phyloP scores from a whole-genome alignment of 53 echinoderm and acorn worm genomes.

The Pentamera pediparva region DNA sequence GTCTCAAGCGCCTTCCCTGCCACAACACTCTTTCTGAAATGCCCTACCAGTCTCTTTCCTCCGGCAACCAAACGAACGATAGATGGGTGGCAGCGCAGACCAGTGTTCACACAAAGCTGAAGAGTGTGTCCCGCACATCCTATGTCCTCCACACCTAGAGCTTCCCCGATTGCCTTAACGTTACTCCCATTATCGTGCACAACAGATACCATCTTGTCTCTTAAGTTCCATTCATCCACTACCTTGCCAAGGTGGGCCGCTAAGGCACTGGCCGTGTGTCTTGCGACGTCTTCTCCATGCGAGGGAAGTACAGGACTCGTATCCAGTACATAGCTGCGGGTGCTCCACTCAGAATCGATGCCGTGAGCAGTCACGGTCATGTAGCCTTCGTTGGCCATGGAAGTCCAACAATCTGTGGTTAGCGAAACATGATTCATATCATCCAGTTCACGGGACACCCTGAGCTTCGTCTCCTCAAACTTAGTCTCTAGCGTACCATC shows the following conservation, averaged over 20 bases:
- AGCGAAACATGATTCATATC: not conserved
- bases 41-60: not conserved
- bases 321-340: conserved; percentile 25
- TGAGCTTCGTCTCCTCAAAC: not conserved
- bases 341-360: conserved; percentile 12
- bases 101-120: not conserved
- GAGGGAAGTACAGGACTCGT: not conserved
- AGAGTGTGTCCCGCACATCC: not conserved
- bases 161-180: not conserved
- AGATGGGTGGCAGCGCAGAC: not conserved
- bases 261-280: conserved; percentile 36
- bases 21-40: not conserved
- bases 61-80: not conserved
- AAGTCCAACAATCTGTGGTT: conserved; percentile 54
- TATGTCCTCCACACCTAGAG: not conserved
- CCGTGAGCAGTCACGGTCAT: conserved; percentile 52
- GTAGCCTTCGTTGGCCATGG: conserved; percentile 29
- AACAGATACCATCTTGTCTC: conserved; percentile 25
- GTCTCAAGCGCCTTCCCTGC: not conserved
- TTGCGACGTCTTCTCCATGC: not conserved
- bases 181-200: not conserved
- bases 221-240: conserved; percentile 13
- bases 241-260: conserved; percentile 15
- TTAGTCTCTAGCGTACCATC: not conserved
- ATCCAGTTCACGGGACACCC: not conserved